Evolutionary conservation across 1,140 invertebrate genomes (phyloP), one percentile per base, ranked within the genome.

Genomic region (Nasonia vitripennis): DNA sequence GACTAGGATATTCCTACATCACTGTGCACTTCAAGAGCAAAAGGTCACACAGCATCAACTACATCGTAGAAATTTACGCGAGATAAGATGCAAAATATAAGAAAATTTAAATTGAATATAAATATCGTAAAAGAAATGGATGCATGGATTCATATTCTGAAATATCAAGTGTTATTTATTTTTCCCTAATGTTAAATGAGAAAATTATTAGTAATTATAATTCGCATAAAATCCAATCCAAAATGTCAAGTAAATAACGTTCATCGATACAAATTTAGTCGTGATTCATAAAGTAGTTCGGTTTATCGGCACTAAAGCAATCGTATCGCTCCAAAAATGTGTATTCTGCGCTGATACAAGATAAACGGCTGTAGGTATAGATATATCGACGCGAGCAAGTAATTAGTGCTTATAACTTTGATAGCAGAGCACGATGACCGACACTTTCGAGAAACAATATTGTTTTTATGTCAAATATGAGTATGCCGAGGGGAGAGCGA

Each of bases 21-120:
- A 90, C 89, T 27, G 88, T 94, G 17, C 89, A 91, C 83, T 92
- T 94, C 81, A 91, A 93, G 80, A 93, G 92, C 41, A 90, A 93
- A 74, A 88, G 92, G 62, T 89, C 90, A 78, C 88, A 91, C 68
- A 92, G 92, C 17, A 92, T 93, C 85, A 91, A 92, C 84, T 94
- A 93, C 81, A 91, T 93, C 68, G 88, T 93, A 45, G 90, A 93
- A 80, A 90, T 93, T 75, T 94, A 93, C 83, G 83, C 34, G 27
- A 79, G 62, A 17, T 82, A 34, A 73, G 20, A 17, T 17, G 17
- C 0, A n/a, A 20, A 55, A 20, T 17, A 27, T 55, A 55, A 55
- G 11, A 10, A 55, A 55, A 55, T 55, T 55, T 4, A 4, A 17
- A 17, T 55, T 55, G 2, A 55, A 55, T 9, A 9, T 45, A 45